A percentile compares a stretch with the other conserved stretches of the same genome.
phyloP scores from a whole-genome alignment of 2,888 invertebrate species.

The Dolichomitus sp. region DNA sequence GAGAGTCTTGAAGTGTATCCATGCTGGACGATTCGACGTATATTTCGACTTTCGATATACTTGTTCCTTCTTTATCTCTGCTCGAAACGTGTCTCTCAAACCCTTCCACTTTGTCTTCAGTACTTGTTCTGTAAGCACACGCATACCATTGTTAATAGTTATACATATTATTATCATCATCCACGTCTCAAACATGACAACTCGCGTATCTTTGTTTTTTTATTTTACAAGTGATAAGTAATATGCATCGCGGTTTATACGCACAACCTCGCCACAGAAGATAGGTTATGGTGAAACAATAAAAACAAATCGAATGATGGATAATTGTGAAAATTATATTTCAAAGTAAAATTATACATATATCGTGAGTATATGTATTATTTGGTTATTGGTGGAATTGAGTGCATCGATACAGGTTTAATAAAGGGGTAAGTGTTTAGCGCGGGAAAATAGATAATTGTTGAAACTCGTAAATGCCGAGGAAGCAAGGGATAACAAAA shows the following conservation, averaged over 20 bases:
- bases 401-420: no score
- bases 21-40: slow-evolving; percentile 80
- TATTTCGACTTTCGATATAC: slow-evolving; percentile 81
- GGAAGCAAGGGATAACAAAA: neutral
- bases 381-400: no score
- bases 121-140: slow-evolving; percentile 76
- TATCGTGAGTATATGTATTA: no score
- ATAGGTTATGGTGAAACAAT: slow-evolving; percentile 17
- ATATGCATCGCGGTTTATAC: neutral
- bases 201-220: neutral
- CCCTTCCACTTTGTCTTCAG: slow-evolving; percentile 84
- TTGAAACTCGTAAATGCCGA: no score
- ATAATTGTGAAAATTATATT: slow-evolving; percentile 1
- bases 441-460: no score
- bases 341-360: no score
- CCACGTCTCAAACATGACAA: no score
- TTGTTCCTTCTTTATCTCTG: slow-evolving; percentile 83
- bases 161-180: no score
- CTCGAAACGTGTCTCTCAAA: slow-evolving; percentile 84
- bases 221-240: neutral
- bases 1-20: slow-evolving; percentile 85
- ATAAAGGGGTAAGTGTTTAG: no score
- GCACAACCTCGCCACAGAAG: neutral
- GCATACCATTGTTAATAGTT: neutral
- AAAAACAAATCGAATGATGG: neutral